phyloP scores from a whole-genome alignment of 2,888 invertebrate species.

The Perithous albicinctus region DNA sequence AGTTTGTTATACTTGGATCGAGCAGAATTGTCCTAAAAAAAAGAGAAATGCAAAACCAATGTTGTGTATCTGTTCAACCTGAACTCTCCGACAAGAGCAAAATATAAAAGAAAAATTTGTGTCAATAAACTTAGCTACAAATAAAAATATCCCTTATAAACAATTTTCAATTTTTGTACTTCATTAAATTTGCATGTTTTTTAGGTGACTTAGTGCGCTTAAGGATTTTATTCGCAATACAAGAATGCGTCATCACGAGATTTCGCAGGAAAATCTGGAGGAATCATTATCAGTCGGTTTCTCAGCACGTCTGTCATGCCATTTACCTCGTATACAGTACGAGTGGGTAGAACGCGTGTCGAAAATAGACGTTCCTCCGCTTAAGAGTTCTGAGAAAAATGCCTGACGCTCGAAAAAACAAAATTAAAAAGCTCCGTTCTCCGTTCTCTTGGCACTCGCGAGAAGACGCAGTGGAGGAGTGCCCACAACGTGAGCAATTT shows the following conservation, averaged over 20 bases:
- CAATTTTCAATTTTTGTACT: too few species aligned
- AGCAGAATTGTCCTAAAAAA: too few species aligned
- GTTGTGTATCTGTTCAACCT: too few species aligned
- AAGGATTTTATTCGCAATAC: neutral
- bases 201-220: too few species aligned
- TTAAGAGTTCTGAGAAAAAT: conserved; percentile 80
- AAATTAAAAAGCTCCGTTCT: conserved; percentile 68
- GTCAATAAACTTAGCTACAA: too few species aligned
- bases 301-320: conserved; percentile 71
- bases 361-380: conserved; percentile 67
- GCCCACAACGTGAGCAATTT: conserved; percentile 27
- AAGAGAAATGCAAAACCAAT: too few species aligned
- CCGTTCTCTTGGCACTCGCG: conserved; percentile 46
- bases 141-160: too few species aligned
- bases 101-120: too few species aligned
- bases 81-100: too few species aligned
- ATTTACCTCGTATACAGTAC: conserved; percentile 13
- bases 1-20: too few species aligned
- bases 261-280: neutral
- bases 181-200: too few species aligned
- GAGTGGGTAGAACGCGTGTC: conserved; percentile 65
- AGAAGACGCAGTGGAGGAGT: conserved; percentile 24
- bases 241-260: neutral
- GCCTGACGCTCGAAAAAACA: conserved; percentile 74
- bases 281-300: conserved; percentile 60